Evolutionary conservation across 2,797 vertebrate species (phyloP).

Genomic region (Myotis vivesi): DNA sequence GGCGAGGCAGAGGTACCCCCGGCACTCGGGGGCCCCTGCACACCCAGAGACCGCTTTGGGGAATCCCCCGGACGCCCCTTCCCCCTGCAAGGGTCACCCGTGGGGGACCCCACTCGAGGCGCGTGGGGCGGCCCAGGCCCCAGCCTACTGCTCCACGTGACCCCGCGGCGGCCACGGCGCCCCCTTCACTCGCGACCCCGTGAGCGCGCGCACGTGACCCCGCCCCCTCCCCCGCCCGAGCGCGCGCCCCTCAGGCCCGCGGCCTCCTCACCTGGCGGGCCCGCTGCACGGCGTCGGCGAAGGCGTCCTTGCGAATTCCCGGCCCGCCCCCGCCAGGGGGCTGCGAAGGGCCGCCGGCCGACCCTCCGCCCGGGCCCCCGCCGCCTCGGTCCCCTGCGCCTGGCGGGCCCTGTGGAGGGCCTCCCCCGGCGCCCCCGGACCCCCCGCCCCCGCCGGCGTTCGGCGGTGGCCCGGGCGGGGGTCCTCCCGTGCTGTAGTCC

Average conservation of each 20-base stretch:
- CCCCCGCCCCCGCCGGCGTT: slow-evolving; percentile 78
- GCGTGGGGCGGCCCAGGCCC: background rate
- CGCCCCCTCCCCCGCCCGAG: slow-evolving; percentile 53
- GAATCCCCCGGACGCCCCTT: background rate
- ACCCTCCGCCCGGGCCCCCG: slow-evolving; percentile 80
- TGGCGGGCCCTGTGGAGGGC: slow-evolving; percentile 82
- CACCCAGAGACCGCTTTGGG: background rate
- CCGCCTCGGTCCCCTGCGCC: slow-evolving; percentile 74
- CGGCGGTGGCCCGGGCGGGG: slow-evolving; percentile 82
- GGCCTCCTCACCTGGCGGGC: slow-evolving; percentile 91
- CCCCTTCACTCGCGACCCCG: slow-evolving; percentile 30
- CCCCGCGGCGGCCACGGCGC: background rate
- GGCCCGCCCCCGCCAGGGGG: slow-evolving; percentile 82
- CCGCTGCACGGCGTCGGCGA: slow-evolving; percentile 94
- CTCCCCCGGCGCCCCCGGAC: slow-evolving; percentile 61
- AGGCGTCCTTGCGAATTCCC: slow-evolving; percentile 93
- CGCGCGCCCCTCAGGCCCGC: slow-evolving; percentile 36
- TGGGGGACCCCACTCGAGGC: background rate
- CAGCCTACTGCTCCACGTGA: background rate
- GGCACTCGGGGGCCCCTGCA: background rate
- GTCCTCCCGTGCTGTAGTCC: slow-evolving; percentile 90
- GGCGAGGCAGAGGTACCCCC: background rate
- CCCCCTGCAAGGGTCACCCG: background rate
- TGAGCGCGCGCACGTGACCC: slow-evolving; percentile 60
- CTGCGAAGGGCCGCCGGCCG: slow-evolving; percentile 83